Base-by-base conservation (phyloP, 2,888 invertebrate genomes). In the Antheraea yamamai region DNA sequence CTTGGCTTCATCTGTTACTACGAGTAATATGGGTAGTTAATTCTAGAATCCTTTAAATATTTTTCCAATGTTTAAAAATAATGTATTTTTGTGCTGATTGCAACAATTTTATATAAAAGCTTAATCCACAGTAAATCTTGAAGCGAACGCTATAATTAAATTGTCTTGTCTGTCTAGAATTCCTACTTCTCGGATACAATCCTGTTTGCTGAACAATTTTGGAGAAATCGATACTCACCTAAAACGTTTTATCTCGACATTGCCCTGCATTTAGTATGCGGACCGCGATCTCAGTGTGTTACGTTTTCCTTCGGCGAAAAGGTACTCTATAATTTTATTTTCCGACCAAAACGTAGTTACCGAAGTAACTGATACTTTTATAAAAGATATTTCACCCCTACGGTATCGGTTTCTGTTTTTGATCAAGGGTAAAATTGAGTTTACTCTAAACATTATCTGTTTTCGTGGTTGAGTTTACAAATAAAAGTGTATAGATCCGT, bases 301-400 rank as follows among this genome's bases (percentile, higher is more conserved):
- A 92, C 92, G 92, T 87, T 91, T 85, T 89, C 91, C 89, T 88
- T 87, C 91, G 87, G 85, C 88, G 89, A 92, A 93, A 93, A 92
- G 93, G 92, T 91, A 93, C 92, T 94, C 93, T 92, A 92, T 94
- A 94, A 94, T 94, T 94, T 94, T 94, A 94, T 94, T 94, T 93
- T 84, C 92, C 91, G 89, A 91, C 93, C 93, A 90, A 92, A 93
- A 94, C 87, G 92, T 91, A 91, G 91, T 94, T 94, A 93, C 89
- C 82, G 80, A 88, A 87, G 92, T 87, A 92, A 93, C 89, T 87
- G 93, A 93, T 92, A 93, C 91, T 92, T 92, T 90, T 88, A 73
- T 85, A 85, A 88, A 84, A 88, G 82, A 89, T 88, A 87, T 87
- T 86, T 86, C 82, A 79, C 73, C 39, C 78, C 83, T 76, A 80